These are phyloP conservation scores for Uloborus diversus DNA, from an alignment of 1,140 invertebrate species.

Conservation along the genomic window DNA sequence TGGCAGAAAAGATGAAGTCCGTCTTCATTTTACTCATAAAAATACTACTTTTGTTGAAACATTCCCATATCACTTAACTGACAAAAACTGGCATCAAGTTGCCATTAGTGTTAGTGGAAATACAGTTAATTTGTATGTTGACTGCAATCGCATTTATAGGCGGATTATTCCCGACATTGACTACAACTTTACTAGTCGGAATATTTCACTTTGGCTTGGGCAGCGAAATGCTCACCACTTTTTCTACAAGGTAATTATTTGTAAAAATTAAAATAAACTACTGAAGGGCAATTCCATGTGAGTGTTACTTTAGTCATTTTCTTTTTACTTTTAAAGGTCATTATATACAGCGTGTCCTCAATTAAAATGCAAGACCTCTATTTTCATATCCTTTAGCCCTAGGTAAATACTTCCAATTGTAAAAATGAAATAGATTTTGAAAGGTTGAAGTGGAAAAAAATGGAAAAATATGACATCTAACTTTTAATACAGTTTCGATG, in stretches of 20 bases:
- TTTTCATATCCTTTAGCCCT: too few relatives aligned
- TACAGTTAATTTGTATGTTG: conserved; percentile 82
- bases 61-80: conserved; percentile 85
- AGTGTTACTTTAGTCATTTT: too few relatives aligned
- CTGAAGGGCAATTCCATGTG: too few relatives aligned
- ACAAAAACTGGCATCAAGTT: conserved; percentile 85
- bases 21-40: conserved; percentile 71
- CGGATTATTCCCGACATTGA: conserved; percentile 76
- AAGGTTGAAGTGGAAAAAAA: too few relatives aligned
- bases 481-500: too few relatives aligned
- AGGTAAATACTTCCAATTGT: too few relatives aligned
- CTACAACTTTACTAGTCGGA: conserved; percentile 73
- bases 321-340: too few relatives aligned
- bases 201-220: conserved; percentile 82
- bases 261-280: too few relatives aligned
- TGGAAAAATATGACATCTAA: too few relatives aligned
- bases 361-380: too few relatives aligned
- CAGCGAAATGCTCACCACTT: conserved; percentile 86
- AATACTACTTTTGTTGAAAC: conserved; percentile 78
- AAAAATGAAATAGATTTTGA: too few relatives aligned
- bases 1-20: conserved; percentile 81
- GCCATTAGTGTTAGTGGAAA: conserved; percentile 82
- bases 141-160: conserved; percentile 85
- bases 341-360: too few relatives aligned
- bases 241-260: conserved; percentile 85